Base-by-base conservation (phyloP, 2,113 vertebrate genomes). In the Periophthalmus modestus region DNA sequence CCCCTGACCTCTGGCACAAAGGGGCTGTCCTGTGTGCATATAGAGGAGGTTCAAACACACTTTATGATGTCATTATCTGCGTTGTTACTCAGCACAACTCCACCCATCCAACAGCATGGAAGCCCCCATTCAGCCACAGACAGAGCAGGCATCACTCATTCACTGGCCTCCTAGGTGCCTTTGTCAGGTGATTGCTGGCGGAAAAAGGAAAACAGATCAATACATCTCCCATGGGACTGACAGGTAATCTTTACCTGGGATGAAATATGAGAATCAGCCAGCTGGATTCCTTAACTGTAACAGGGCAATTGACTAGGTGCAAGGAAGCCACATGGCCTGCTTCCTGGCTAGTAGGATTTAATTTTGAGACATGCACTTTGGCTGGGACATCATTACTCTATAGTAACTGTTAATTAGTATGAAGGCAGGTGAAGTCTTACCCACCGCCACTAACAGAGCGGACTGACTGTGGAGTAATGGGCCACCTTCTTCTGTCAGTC, bases 171-270 rank as follows among this genome's bases (percentile, higher is more conserved):
- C 89, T 90, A 92, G 88, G 88, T 93, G 93, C 92, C 92, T 93
- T 93, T 94, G 94, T 93, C 94, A 94, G 93, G 93, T 93, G 93
- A 94, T 93, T 93, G 92, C 93, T 93, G 91, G 89, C 80, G 79
- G 91, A 94, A 94, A 94, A 94, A 92, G 92, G 91, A 92, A 94
- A 94, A 94, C 93, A 94, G 93, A 94, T 94, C 94, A 94, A 94
- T 94, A 93, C 92, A 94, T 93, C 92, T 94, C 94, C 93, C 90
- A 85, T 91, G 91, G 91, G 89, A 74, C 90, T 93, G 94, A 94
- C 93, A 94, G 93, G 91, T 94, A 94, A 94, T 94, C 94, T 93
- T 94, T 94, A 94, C 93, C 91, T 85, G 82, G 88, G 89, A 92
- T 94, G 93, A 94, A 94, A 93, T 94, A 94, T 93, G 93, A 94